Evolutionary conservation across 2,113 vertebrate genomes (phyloP).

Genomic region (Hassar affinis): DNA sequence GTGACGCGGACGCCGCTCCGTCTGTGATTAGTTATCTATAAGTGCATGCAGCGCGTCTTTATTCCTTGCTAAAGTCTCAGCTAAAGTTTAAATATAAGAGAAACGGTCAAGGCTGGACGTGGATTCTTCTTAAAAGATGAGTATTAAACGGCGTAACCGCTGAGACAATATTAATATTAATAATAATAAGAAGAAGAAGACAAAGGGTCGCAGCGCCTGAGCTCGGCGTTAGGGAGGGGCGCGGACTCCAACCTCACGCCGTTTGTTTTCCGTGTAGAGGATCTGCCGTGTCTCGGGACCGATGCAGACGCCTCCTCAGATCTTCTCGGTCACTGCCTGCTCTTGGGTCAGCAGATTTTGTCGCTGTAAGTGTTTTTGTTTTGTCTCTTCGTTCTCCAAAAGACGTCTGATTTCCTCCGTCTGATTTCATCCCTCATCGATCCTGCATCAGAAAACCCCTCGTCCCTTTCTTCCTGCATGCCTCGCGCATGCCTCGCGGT

Average conservation of each 20-base stretch:
- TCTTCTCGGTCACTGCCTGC: slow-evolving; percentile 62
- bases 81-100: neutral
- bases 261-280: slow-evolving; percentile 26
- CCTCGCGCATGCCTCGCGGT: slow-evolving; percentile 34
- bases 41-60: no score
- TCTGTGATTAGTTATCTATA: neutral
- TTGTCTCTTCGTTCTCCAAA: neutral
- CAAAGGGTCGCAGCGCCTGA: neutral
- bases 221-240: neutral
- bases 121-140: neutral
- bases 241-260: neutral
- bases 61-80: neutral
- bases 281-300: slow-evolving; percentile 42
- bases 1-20: no score
- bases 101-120: neutral
- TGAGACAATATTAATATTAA: neutral
- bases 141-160: neutral
- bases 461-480: neutral
- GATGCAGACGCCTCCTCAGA: slow-evolving; percentile 61
- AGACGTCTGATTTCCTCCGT: neutral
- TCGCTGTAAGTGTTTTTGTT: slow-evolving; percentile 56
- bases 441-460: slow-evolving; percentile 22
- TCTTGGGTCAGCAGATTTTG: slow-evolving; percentile 65
- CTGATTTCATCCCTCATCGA: neutral
- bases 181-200: neutral